Conservation (phyloP, 2,797 vertebrate species). For the Champsocephalus gunnari region DNA sequence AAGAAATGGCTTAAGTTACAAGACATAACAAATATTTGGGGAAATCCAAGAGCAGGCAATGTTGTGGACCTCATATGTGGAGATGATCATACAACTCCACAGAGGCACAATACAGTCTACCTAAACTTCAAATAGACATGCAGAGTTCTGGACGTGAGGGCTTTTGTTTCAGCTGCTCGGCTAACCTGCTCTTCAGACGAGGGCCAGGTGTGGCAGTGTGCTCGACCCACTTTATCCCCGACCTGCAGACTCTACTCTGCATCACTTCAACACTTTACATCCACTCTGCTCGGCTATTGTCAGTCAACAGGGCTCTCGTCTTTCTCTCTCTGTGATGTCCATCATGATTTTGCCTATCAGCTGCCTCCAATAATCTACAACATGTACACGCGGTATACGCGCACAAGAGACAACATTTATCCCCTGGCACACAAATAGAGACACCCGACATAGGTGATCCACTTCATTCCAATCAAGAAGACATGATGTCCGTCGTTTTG, state of each 20-base stretch:
- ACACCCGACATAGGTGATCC: constrained; percentile 10
- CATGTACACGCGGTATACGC: background rate
- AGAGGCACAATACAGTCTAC: constrained; percentile 8
- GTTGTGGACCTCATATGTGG: background rate
- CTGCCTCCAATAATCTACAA: constrained; percentile 18
- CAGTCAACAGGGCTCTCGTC: constrained; percentile 54
- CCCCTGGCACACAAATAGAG: background rate
- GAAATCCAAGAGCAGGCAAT: background rate
- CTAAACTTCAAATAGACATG: constrained; percentile 27
- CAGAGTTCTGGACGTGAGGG: constrained; percentile 47
- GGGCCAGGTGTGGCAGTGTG: constrained; percentile 62
- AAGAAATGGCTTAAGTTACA: background rate
- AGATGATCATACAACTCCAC: background rate
- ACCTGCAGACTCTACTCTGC: constrained; percentile 58
- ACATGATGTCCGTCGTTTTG: constrained; percentile 6
- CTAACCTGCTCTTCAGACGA: constrained; percentile 71
- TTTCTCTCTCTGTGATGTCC: constrained; percentile 48
- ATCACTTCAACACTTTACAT: constrained; percentile 51
- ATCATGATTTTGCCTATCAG: constrained; percentile 51
- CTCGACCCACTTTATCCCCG: constrained; percentile 63
- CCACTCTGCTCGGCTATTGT: constrained; percentile 54
- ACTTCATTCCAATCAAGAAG: constrained; percentile 16
- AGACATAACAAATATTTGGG: background rate
- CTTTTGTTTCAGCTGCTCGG: constrained; percentile 56
- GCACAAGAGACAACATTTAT: constrained; percentile 17